A percentile compares a stretch with the other conserved stretches of the same genome.
Conservation (phyloP, 2,113 vertebrate genomes). For the Podarcis cretensis region DNA sequence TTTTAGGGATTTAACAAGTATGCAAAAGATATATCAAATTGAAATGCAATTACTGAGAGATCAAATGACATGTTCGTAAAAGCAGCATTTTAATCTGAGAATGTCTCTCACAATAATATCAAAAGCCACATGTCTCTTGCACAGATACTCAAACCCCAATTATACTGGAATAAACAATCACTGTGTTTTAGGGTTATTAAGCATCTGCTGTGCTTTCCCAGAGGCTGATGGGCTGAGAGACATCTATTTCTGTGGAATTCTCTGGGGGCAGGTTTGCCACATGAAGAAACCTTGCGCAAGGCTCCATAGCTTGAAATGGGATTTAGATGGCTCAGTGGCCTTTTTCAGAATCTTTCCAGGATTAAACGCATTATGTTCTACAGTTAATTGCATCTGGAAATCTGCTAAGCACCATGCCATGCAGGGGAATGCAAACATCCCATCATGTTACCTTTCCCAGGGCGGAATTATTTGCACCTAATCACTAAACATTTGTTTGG, state of each 20-base stretch:
- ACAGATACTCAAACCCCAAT: slow-evolving; percentile 36
- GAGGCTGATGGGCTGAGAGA: not conserved
- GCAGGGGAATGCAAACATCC: not conserved
- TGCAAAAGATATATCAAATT: slow-evolving; percentile 70
- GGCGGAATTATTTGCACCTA: not conserved
- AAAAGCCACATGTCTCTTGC: slow-evolving; percentile 8
- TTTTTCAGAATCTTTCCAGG: slow-evolving; percentile 14
- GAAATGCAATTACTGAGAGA: slow-evolving; percentile 75
- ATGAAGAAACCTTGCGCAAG: slow-evolving; percentile 12
- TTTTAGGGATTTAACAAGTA: slow-evolving; percentile 75
- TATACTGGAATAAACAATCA: slow-evolving; percentile 44
- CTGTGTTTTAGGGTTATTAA: slow-evolving; percentile 33
- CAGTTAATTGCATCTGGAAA: slow-evolving; percentile 1
- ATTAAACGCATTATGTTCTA: slow-evolving; percentile 6
- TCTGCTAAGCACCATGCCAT: not conserved
- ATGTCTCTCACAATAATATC: slow-evolving; percentile 20
- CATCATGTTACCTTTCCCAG: not conserved
- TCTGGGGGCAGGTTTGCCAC: not conserved
- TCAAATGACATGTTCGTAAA: slow-evolving; percentile 59
- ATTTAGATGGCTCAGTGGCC: slow-evolving; percentile 9
- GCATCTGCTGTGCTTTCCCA: not conserved
- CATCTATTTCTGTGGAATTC: not conserved
- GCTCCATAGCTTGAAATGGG: slow-evolving; percentile 15
- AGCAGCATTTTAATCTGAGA: slow-evolving; percentile 61
- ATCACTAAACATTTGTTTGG: not conserved